Conservation (phyloP, 2,888 invertebrate species). For the Plagodis dolabraria region DNA sequence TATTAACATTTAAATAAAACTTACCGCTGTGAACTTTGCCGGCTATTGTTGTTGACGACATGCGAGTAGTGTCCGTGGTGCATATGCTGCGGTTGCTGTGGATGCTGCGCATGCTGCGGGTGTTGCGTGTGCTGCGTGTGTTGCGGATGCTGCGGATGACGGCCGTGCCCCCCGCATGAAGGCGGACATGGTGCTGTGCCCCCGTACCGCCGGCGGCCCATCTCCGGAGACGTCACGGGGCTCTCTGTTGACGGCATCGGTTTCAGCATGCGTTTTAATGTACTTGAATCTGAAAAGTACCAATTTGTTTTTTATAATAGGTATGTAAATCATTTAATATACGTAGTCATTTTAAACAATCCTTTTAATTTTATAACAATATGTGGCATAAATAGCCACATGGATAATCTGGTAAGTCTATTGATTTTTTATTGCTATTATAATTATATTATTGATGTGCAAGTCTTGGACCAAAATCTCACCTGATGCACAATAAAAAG, state of each 20-base stretch:
- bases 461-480: no score
- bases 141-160: constrained; percentile 78
- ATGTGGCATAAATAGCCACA: no score
- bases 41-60: constrained; percentile 87
- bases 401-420: no score
- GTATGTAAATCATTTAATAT: no score
- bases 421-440: no score
- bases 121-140: constrained; percentile 85
- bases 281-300: constrained; percentile 88
- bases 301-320: no score
- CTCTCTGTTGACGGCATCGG: constrained; percentile 96
- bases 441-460: no score
- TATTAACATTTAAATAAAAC: constrained; percentile 2
- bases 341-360: no score
- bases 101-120: constrained; percentile 79
- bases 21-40: constrained; percentile 88
- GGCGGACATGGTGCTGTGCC: constrained; percentile 83
- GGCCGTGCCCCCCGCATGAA: constrained; percentile 86
- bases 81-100: constrained; percentile 81
- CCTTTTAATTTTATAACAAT: no score
- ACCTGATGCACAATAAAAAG: no score
- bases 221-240: constrained; percentile 96
- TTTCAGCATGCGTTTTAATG: constrained; percentile 96
- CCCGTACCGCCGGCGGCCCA: constrained; percentile 92
- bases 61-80: constrained; percentile 82